Conservation (phyloP, 1,140 invertebrate genomes). For the Dendroctonus valens region DNA sequence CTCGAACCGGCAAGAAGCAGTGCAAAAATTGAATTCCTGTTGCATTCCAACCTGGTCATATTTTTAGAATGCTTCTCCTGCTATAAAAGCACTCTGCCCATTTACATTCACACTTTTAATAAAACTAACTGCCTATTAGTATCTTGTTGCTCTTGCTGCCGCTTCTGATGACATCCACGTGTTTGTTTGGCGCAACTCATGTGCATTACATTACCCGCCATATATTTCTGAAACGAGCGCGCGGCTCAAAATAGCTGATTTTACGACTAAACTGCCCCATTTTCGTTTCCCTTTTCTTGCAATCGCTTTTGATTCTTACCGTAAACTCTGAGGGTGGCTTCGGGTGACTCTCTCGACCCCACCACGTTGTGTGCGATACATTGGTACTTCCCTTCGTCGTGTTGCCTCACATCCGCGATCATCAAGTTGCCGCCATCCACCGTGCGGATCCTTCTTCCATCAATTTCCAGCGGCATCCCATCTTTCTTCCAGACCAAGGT, state of each 20-base stretch:
- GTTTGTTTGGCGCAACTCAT: slow-evolving; percentile 4
- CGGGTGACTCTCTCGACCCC: slow-evolving; percentile 72
- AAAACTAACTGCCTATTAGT: slow-evolving; percentile 21
- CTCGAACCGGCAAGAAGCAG: no score
- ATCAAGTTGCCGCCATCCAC: slow-evolving; percentile 79
- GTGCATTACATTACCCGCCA: slow-evolving; percentile 8
- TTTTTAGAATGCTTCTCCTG: slow-evolving; percentile 4
- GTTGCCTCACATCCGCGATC: slow-evolving; percentile 77
- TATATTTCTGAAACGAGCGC: slow-evolving; percentile 4
- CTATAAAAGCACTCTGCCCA: slow-evolving; percentile 1
- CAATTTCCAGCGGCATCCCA: slow-evolving; percentile 50
- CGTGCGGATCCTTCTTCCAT: slow-evolving; percentile 53
- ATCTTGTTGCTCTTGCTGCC: slow-evolving; percentile 2
- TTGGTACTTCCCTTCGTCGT: slow-evolving; percentile 82
- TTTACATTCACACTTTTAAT: slow-evolving; percentile 23
- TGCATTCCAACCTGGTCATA: not conserved
- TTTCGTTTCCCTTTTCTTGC: no score
- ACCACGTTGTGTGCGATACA: slow-evolving; percentile 86
- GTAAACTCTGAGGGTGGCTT: slow-evolving; percentile 78
- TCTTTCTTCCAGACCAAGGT: slow-evolving; percentile 89
- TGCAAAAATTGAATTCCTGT: no score
- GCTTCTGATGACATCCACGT: slow-evolving; percentile 13
- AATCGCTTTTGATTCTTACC: slow-evolving; percentile 61
- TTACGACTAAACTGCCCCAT: not conserved
- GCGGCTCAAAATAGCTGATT: not conserved